Evolutionary conservation across 2,888 invertebrate genomes (phyloP).

Genomic region (Lasioglossum vierecki): DNA sequence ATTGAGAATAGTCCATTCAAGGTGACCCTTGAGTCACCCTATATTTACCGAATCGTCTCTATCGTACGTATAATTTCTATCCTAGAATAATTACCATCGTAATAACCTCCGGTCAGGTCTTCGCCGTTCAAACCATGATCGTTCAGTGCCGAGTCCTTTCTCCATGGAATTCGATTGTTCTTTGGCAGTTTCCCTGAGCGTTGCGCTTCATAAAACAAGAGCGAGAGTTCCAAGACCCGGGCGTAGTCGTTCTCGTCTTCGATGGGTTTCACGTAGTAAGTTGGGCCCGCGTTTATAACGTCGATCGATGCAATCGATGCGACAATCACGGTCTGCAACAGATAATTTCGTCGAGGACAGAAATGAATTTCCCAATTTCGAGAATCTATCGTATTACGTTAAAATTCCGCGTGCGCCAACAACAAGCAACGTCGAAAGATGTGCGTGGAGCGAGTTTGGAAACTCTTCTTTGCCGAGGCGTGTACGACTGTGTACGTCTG

Average conservation of each 20-base stretch:
- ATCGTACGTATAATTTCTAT: neutral
- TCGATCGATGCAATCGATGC: conserved; percentile 50
- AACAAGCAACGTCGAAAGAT: neutral
- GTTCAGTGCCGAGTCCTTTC: conserved; percentile 85
- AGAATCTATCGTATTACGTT: too few species aligned
- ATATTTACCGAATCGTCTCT: neutral
- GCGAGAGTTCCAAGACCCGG: conserved; percentile 84
- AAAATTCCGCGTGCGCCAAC: neutral
- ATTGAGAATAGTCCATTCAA: too few species aligned
- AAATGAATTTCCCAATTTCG: too few species aligned
- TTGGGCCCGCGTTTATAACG: conserved; percentile 38
- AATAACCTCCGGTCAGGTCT: conserved; percentile 86
- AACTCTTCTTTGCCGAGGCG: conserved; percentile 20
- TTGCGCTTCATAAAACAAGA: conserved; percentile 86
- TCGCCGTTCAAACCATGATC: conserved; percentile 85
- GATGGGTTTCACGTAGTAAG: conserved; percentile 45
- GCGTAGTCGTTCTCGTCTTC: conserved; percentile 82
- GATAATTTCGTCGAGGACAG: neutral
- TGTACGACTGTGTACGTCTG: conserved; percentile 50
- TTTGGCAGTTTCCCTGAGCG: conserved; percentile 85
- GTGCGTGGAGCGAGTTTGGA: conserved; percentile 49
- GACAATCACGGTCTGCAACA: conserved; percentile 49
- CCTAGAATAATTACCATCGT: conserved; percentile 84
- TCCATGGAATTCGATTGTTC: conserved; percentile 85
- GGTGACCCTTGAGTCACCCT: neutral